phyloP scores from a whole-genome alignment of 2,888 invertebrate species.

The Mesoligia furuncula region DNA sequence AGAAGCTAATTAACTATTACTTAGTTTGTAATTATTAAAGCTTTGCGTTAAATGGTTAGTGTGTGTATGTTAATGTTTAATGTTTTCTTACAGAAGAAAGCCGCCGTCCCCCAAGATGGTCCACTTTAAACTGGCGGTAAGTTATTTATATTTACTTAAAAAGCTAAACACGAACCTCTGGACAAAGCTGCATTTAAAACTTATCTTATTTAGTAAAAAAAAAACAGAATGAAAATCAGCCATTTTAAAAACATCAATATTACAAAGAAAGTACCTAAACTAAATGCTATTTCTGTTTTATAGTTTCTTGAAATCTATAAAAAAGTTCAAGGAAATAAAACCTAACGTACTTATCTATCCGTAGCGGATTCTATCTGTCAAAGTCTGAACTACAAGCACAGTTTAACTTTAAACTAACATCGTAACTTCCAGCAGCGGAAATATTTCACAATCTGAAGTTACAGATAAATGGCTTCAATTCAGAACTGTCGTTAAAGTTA shows the following conservation, averaged over 20 bases:
- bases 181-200: neutral
- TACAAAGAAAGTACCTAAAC: too few relatives aligned
- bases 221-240: neutral
- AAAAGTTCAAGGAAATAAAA: neutral
- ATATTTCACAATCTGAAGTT: conserved; percentile 35
- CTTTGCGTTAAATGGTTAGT: conserved; percentile 9
- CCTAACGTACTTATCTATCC: neutral
- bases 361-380: neutral
- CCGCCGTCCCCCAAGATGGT: conserved; percentile 71
- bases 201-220: too few relatives aligned
- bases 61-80: conserved; percentile 19
- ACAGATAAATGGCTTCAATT: conserved; percentile 18
- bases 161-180: neutral
- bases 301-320: neutral
- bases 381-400: conserved; percentile 1
- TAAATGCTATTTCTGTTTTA: neutral
- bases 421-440: conserved; percentile 6
- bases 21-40: conserved; percentile 35
- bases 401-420: conserved; percentile 9
- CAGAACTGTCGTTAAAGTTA: conserved; percentile 24
- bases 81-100: conserved; percentile 66
- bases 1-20: conserved; percentile 35
- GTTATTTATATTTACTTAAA: conserved; percentile 47
- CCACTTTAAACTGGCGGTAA: conserved; percentile 72
- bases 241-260: neutral